A percentile compares a stretch with the other conserved stretches of the same genome.
phyloP scores from a whole-genome alignment of 2,888 invertebrate species.

The Sarcophaga rosellei region DNA sequence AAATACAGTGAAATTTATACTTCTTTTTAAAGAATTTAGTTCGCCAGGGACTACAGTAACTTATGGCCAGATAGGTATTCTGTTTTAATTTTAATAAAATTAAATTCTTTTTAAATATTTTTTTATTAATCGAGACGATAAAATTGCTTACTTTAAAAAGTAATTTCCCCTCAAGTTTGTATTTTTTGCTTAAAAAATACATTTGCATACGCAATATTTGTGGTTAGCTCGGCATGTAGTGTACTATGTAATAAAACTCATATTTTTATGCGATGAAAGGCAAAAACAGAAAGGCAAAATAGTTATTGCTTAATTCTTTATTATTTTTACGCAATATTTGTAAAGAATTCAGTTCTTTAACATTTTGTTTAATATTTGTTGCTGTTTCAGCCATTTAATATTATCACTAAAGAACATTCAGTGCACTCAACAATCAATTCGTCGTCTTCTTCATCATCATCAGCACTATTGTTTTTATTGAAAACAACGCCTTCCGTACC shows the following conservation, averaged over 20 bases:
- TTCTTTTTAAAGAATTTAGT: too few species aligned
- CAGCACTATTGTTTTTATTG: slow-evolving; percentile 58
- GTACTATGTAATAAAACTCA: slow-evolving; percentile 31
- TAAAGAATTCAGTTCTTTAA: slow-evolving; percentile 46
- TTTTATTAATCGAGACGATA: too few species aligned
- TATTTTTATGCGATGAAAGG: slow-evolving; percentile 38
- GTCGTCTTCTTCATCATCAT: slow-evolving; percentile 74
- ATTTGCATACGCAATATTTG: slow-evolving; percentile 20
- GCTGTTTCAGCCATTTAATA: slow-evolving; percentile 74
- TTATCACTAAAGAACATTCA: slow-evolving; percentile 88
- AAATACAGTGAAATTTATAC: not conserved
- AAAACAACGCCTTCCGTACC: slow-evolving; percentile 40
- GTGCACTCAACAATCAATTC: slow-evolving; percentile 85
- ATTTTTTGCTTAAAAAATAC: slow-evolving; percentile 1
- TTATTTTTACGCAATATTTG: slow-evolving; percentile 50
- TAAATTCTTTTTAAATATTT: too few species aligned
- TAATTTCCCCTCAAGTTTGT: too few species aligned
- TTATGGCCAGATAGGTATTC: too few species aligned
- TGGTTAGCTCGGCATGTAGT: not conserved
- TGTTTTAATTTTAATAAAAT: too few species aligned
- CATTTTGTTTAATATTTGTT: slow-evolving; percentile 58
- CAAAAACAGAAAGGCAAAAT: slow-evolving; percentile 18
- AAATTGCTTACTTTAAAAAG: too few species aligned
- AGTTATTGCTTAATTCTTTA: slow-evolving; percentile 54
- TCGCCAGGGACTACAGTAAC: too few species aligned